Evolutionary conservation across 23 tunicate species (phyloP), one percentile per base, ranked within the genome.

Genomic region (Halocynthia roretzi): DNA sequence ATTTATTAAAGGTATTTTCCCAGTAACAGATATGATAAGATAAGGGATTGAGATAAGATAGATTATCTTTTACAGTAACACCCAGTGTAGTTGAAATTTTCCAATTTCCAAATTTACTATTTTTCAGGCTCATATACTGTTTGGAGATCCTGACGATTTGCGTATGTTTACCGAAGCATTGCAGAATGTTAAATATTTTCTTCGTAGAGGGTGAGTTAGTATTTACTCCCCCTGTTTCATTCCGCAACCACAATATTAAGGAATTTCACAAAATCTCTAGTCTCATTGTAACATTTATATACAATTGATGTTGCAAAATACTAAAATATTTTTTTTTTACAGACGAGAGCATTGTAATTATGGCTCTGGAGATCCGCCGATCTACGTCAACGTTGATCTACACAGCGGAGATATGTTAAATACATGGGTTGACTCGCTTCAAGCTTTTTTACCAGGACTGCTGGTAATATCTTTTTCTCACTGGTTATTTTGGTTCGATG

Each of bases 361-460:
- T 61, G 98, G 98, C 5, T 40, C 18, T 7, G 98, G 98, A 6
- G 88, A 83, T 58, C 89, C 93, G 8, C 98, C 98, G 20, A 81
- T 94, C n/a, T 94, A 83, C 63, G 94, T 87, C 62, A 94, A 94
- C 65, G 98, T 94, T 12, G 90, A 87, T 58, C 17, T 87, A 5
- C 65, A 58, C n/a, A 94, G 68, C 68, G 98, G 98, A 23, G 50
- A 54, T 55, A 94, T 87, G 86, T 71, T 87, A 2, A 94, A 94
- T 68, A 94, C 94, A 0, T 94, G 98, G 98, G 76, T 94, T 7
- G 98, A 94, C 54, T 94, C 98, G 21, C 70, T 94, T 71, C 93
- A 87, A 74, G 98, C 98, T 8, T 94, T 94, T 58, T 69, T 94
- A 12, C 95, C 98, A 6, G 98, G 98, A 14, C 52, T 94, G 14